Evolutionary conservation across 1,140 invertebrate species (phyloP), one percentile per base, ranked within the genome.

Genomic region (Hylaeus anthracinus): DNA sequence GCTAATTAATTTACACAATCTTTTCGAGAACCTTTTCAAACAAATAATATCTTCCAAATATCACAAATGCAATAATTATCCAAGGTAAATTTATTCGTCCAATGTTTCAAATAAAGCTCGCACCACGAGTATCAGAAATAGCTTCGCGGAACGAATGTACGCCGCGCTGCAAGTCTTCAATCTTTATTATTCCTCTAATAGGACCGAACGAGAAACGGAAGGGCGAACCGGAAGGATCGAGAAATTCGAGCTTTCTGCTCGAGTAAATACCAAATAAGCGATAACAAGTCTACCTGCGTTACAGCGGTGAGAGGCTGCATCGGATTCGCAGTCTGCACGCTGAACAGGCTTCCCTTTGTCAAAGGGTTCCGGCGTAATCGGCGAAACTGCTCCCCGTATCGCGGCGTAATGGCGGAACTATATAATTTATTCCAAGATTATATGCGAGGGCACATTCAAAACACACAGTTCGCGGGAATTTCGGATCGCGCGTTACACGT

Each of bases 401-500:
- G 41, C 45, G 10, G 45, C 39, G 37, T 71, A 61, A 71, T 53
- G 66, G 63, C 51, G 61, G 6, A 51, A 15, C 15, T 37, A 45
- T n/a, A 60, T 37, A 48, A 76, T 69, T 76, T 76, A 76, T 76
- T 58, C 45, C 66, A 63, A 78, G 56, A 78, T 78, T 78, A 78
- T 71, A 41, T 60, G 66, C 10, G 37, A 15, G 37, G n/a, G 61
- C 61, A 53, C 60, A 41, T 15, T 64, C 72, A 26, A n/a, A 65
- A 75, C 60, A 41, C 60, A 41, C 72, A 55, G 8, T 53, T 55
- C 39, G 12, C 61, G 15, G 15, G 51, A 75, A 75, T 66, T 53
- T 55, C 26, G 10, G 41, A 58, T 58, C 26, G 5, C 8, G 51
- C 51, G 64, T 14, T 61, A n/a, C n/a, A 26, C 41, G 41, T 12